A percentile compares a stretch with the other conserved stretches of the same genome.
These are phyloP conservation scores for Labeo rohita DNA, from an alignment of 2,113 vertebrate species.

Conservation along the genomic window DNA sequence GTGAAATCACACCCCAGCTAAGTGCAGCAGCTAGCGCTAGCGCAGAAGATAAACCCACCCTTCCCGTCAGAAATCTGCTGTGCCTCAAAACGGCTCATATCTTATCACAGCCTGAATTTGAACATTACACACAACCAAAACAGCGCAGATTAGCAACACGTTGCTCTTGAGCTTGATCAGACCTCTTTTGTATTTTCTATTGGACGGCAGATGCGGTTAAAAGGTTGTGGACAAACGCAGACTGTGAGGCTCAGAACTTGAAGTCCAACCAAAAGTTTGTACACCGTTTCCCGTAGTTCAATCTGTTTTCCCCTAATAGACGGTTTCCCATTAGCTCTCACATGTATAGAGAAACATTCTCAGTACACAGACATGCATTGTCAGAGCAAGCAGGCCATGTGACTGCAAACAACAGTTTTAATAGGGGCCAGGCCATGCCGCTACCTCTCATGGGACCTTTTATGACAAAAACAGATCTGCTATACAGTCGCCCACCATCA, in stretches of 20 bases:
- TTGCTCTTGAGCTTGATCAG: constrained; percentile 17
- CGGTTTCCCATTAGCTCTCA: neutral
- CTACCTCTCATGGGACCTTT: constrained; percentile 48
- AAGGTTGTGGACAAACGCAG: neutral
- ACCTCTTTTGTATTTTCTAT: constrained; percentile 22
- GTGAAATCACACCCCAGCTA: constrained; percentile 56
- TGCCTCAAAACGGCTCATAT: constrained; percentile 2
- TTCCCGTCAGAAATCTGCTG: constrained; percentile 18
- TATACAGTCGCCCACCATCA: constrained; percentile 55
- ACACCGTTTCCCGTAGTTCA: neutral
- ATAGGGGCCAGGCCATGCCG: constrained; percentile 49
- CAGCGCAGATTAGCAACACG: constrained; percentile 20
- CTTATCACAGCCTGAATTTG: constrained; percentile 35
- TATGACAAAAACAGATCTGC: constrained; percentile 68
- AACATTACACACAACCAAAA: constrained; percentile 29
- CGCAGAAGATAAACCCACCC: constrained; percentile 29
- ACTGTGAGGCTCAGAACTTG: neutral
- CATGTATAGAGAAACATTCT: constrained; percentile 25
- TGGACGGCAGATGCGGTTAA: neutral
- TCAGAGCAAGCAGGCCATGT: constrained; percentile 72
- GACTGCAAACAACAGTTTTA: constrained; percentile 71
- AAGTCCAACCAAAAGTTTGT: neutral
- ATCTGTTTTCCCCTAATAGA: neutral
- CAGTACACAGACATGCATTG: constrained; percentile 68
- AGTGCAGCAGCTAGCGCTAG: constrained; percentile 41